Percentiles rank a stretch among this genome's conserved stretches.
These are phyloP conservation scores for Adelognathus sp. DNA, from an alignment of 2,888 invertebrate species.

Conservation along the genomic window DNA sequence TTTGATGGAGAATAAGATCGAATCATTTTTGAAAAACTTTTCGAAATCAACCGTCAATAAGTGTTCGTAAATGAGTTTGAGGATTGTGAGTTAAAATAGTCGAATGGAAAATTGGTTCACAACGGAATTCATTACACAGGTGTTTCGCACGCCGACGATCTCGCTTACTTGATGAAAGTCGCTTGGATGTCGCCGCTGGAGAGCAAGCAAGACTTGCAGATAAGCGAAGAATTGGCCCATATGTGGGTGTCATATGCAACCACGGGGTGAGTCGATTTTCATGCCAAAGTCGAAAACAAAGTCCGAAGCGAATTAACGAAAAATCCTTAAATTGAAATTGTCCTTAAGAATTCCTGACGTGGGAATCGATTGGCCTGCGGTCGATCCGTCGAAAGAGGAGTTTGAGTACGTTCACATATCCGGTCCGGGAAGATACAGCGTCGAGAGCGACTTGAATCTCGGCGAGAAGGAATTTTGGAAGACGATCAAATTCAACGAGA, in stretches of 20 bases:
- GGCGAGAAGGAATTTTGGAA: slow-evolving; percentile 85
- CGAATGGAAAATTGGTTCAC: not conserved
- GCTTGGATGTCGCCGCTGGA: slow-evolving; percentile 71
- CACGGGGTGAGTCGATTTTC: slow-evolving; percentile 82
- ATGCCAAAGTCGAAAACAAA: not conserved
- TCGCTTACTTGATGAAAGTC: slow-evolving; percentile 76
- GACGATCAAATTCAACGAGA: slow-evolving; percentile 84
- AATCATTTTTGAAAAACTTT: not conserved
- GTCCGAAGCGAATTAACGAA: not conserved
- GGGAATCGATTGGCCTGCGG: slow-evolving; percentile 81
- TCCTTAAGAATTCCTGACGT: slow-evolving; percentile 80
- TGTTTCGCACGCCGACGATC: slow-evolving; percentile 85
- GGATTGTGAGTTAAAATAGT: not conserved
- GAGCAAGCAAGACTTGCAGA: slow-evolving; percentile 81
- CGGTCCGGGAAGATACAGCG: slow-evolving; percentile 80
- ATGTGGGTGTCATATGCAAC: slow-evolving; percentile 83
- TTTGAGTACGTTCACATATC: slow-evolving; percentile 83
- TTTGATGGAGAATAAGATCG: not conserved
- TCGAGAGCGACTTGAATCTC: slow-evolving; percentile 82
- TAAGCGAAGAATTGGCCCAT: slow-evolving; percentile 82
- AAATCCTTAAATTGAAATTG: too few species aligned
- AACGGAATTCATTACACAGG: slow-evolving; percentile 81
- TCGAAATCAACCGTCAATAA: too few species aligned
- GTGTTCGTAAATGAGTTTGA: too few species aligned
- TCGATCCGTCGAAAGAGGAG: slow-evolving; percentile 80